Evolutionary conservation across 2,113 vertebrate species (phyloP).

Genomic region (Clarias magur): DNA sequence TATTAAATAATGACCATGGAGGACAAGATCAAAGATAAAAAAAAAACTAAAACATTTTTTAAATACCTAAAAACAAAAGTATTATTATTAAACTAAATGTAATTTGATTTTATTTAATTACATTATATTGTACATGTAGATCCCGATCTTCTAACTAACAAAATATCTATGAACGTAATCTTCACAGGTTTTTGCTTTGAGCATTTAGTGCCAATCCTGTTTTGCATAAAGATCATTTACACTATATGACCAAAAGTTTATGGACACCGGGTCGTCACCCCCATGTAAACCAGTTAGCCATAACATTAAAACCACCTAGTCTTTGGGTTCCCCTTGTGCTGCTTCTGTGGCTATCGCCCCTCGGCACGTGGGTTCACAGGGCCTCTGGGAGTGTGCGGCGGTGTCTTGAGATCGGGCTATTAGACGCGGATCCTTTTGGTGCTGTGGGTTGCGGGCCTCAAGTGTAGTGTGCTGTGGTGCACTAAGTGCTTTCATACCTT

Average conservation of each 20-base stretch:
- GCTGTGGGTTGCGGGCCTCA: too few species aligned
- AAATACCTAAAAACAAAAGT: not conserved
- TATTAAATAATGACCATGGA: conserved; percentile 31
- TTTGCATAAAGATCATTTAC: not conserved
- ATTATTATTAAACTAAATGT: not conserved
- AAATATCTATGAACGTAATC: not conserved
- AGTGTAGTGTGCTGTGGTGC: too few species aligned
- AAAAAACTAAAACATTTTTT: not conserved
- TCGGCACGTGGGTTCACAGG: too few species aligned
- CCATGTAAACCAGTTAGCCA: not conserved
- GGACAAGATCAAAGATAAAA: not conserved
- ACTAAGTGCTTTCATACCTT: too few species aligned
- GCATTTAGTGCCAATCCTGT: not conserved
- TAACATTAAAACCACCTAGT: too few species aligned
- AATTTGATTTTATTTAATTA: not conserved
- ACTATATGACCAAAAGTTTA: not conserved
- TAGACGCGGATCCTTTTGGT: too few species aligned
- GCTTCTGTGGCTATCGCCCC: too few species aligned
- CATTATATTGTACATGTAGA: not conserved
- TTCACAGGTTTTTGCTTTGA: not conserved
- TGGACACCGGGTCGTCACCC: not conserved
- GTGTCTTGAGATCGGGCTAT: too few species aligned
- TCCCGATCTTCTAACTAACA: not conserved
- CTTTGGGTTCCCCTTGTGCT: too few species aligned
- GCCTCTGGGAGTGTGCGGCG: too few species aligned